These are phyloP conservation scores for Aphis craccivora DNA, from an alignment of 1,140 invertebrate species.

Conservation along the genomic window DNA sequence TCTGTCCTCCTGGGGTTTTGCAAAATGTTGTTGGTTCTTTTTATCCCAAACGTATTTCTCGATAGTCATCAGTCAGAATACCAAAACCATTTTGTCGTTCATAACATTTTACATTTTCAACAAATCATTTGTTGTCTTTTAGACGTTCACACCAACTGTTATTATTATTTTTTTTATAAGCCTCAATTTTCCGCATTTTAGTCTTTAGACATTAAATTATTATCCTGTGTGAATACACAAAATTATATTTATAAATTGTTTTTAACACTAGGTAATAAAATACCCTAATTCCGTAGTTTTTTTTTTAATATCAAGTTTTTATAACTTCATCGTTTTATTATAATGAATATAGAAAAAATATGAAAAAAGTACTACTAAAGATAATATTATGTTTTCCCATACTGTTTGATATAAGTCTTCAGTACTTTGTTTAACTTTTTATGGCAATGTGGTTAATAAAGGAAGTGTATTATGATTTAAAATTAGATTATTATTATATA, in stretches of 20 bases:
- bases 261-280: no score
- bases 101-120: constrained; percentile 23
- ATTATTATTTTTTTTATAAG: neutral
- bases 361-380: neutral
- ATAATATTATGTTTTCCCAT: neutral
- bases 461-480: neutral
- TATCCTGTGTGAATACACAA: neutral
- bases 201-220: neutral
- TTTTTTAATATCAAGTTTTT: neutral
- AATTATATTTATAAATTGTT: neutral
- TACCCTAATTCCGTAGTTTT: neutral
- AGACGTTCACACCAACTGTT: neutral
- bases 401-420: neutral
- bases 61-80: constrained; percentile 42
- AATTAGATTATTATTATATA: neutral
- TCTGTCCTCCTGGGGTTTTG: constrained; percentile 36
- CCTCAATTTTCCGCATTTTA: neutral
- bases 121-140: constrained; percentile 29
- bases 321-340: neutral
- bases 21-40: constrained; percentile 52
- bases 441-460: neutral
- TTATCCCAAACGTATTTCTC: constrained; percentile 37
- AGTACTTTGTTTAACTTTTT: neutral
- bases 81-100: constrained; percentile 40
- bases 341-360: neutral